Evolutionary conservation across 2,113 vertebrate genomes (phyloP), one percentile per base, ranked within the genome.

Genomic region (Clupea harengus): DNA sequence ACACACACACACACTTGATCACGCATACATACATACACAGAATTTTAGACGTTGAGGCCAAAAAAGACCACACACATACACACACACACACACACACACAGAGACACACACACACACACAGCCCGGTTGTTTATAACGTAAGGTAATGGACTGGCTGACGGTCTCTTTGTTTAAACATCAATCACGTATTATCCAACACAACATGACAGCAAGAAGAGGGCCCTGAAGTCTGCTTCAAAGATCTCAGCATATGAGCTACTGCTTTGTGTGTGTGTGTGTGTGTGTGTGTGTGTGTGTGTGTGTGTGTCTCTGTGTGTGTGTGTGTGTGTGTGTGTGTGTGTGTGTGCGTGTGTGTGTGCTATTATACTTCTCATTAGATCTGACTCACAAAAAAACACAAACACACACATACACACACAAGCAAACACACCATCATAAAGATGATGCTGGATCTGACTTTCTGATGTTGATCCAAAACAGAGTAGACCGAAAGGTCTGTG

Each of bases 31-130:
- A 80, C n/a, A 8, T n/a, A 9, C 2, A 49, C 47, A 49, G 13
- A 49, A 49, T 7, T 11, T 11, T 11, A 11, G 47, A 49, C 47
- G 9, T 49, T 49, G 9, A 49, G 9, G 13, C 47, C 46, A 49
- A 49, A 49, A 49, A 9, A 49, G 47, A 49, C 20, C 60, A 64
- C 54, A 81, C 32, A 83, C 28, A 45, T 47, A 75, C 47, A 22
- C 6, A 82, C 18, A 22, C 7, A 47, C 22, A 84, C 54, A 80
- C 81, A 45, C 49, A 78, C 81, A 85, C 81, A 82, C 13, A 64
- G 25, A 82, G 2, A 72, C 39, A 47, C 85, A 64, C 17, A 49
- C n/a, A 67, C 45, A 82, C 57, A 85, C 52, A 82, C 85, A 81
- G 20, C 60, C 32, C 0, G 8, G 13, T 49, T 64, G 60, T 64